Evolutionary conservation across 2,888 invertebrate genomes (phyloP).

Genomic region (Nysson spinosus): DNA sequence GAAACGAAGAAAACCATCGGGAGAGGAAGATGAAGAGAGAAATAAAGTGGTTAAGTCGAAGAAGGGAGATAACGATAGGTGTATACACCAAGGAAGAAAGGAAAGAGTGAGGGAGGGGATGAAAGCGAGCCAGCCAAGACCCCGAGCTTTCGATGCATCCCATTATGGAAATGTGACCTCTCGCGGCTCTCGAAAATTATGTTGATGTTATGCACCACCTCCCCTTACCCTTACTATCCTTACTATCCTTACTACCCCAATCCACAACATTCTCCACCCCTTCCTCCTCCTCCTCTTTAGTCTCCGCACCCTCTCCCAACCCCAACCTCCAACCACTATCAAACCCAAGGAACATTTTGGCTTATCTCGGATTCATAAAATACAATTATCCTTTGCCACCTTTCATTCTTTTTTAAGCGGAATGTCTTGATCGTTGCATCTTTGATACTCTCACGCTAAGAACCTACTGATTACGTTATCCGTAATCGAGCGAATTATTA

Average conservation of each 20-base stretch:
- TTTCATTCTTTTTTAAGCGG: not conserved
- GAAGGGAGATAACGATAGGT: constrained; percentile 7
- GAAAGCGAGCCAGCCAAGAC: constrained; percentile 44
- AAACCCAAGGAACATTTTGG: constrained; percentile 53
- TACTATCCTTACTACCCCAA: constrained; percentile 9
- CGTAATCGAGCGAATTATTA: too few relatives aligned
- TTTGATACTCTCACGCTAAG: too few relatives aligned
- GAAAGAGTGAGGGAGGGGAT: constrained; percentile 25
- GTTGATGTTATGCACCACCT: constrained; percentile 71
- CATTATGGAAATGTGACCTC: constrained; percentile 73
- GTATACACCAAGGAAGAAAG: constrained; percentile 15
- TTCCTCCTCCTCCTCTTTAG: constrained; percentile 6
- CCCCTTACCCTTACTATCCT: constrained; percentile 31
- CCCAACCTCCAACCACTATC: not conserved
- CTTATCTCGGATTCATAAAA: constrained; percentile 70
- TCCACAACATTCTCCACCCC: constrained; percentile 16
- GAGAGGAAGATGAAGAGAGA: not conserved
- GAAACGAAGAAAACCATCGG: not conserved
- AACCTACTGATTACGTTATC: too few relatives aligned
- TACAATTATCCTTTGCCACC: constrained; percentile 63
- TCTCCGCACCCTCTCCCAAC: constrained; percentile 6
- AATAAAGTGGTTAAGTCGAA: too few relatives aligned
- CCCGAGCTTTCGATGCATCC: constrained; percentile 70
- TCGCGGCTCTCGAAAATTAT: constrained; percentile 71
- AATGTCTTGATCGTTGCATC: too few relatives aligned